phyloP scores from a whole-genome alignment of 1,140 invertebrate genomes.

The Lerema accius region DNA sequence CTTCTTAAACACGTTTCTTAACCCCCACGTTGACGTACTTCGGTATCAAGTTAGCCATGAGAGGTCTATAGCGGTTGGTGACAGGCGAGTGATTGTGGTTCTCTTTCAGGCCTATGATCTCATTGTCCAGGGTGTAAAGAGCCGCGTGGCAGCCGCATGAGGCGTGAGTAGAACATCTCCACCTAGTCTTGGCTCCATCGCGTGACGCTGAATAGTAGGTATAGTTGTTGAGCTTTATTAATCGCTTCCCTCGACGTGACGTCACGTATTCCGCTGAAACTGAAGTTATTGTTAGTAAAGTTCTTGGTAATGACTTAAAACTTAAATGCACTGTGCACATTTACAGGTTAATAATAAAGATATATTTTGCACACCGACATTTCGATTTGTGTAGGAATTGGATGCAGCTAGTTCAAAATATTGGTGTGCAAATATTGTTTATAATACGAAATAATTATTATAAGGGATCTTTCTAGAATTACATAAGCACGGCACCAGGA shows the following conservation, averaged over 20 bases:
- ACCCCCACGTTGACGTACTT: background rate
- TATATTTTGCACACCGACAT: no score
- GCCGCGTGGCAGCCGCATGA: conserved; percentile 36
- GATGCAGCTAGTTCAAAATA: no score
- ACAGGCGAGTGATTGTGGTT: conserved; percentile 38
- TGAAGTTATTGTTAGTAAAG: no score
- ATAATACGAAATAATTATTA: no score
- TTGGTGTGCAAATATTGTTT: no score
- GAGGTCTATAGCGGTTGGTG: background rate
- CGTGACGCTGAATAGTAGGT: conserved; percentile 33
- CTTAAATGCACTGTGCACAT: no score
- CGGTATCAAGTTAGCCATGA: background rate
- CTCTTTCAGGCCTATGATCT: conserved; percentile 31
- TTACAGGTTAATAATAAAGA: no score
- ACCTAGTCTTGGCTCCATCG: conserved; percentile 22
- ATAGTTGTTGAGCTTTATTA: conserved; percentile 39
- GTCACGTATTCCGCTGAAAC: conserved; percentile 30
- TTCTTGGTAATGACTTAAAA: no score
- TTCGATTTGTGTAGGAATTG: no score
- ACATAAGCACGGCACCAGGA: no score
- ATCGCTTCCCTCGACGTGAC: conserved; percentile 33
- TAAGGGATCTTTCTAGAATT: no score
- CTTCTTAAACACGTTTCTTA: background rate
- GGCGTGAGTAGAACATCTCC: conserved; percentile 35
- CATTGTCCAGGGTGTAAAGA: conserved; percentile 36